A percentile compares a stretch with the other conserved stretches of the same genome.
Evolutionary conservation across 2,113 vertebrate genomes (phyloP).

Genomic region (Crypturellus undulatus): DNA sequence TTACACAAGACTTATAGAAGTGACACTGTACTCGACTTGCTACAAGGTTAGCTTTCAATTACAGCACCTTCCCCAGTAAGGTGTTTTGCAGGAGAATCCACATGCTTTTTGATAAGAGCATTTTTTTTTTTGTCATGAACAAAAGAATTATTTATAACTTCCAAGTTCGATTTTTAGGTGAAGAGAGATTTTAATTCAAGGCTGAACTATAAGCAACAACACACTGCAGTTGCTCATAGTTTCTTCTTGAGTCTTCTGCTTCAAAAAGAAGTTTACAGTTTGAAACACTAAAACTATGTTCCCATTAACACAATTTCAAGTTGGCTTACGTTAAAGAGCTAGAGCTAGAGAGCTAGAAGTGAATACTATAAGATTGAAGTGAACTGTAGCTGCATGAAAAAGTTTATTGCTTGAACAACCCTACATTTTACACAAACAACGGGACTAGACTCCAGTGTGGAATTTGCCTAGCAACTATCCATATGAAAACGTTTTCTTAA

Average conservation of each 20-base stretch:
- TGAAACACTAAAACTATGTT: background rate
- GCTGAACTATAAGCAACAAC: background rate
- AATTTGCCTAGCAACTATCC: background rate
- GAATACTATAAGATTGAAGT: background rate
- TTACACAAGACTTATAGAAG: slow-evolving; percentile 13
- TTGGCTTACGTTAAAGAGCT: background rate
- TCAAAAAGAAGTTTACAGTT: background rate
- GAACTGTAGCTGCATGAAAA: background rate
- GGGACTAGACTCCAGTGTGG: background rate
- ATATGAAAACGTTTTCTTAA: background rate
- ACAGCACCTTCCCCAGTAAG: background rate
- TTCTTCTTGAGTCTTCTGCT: background rate
- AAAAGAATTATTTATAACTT: background rate
- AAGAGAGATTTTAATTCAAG: background rate
- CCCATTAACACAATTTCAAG: background rate
- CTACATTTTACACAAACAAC: background rate
- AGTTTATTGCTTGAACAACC: background rate
- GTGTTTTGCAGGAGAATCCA: background rate
- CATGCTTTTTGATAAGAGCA: background rate
- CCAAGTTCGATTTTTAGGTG: background rate
- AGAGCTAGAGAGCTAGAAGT: background rate
- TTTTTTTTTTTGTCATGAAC: background rate
- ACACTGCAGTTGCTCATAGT: no score
- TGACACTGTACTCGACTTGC: background rate
- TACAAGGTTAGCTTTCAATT: slow-evolving; percentile 12